Evolutionary conservation across 2,113 vertebrate genomes (phyloP).

Genomic region (Salvelinus alpinus): DNA sequence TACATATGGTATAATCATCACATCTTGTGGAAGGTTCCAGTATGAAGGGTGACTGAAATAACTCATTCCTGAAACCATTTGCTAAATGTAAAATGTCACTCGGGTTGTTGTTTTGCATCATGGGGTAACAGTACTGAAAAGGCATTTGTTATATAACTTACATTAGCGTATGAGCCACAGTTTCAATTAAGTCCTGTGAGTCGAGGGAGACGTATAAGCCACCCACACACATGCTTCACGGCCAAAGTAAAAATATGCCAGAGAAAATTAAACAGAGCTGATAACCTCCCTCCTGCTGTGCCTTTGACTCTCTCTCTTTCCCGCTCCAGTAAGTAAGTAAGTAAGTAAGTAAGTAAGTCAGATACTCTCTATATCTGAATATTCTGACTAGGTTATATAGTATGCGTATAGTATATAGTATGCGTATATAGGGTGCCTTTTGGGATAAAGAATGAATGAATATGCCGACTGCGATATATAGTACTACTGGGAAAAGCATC

Average conservation of each 20-base stretch:
- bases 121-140: neutral
- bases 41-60: no score
- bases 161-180: neutral
- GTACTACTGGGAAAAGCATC: neutral
- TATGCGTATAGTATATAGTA: no score
- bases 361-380: no score
- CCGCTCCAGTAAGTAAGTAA: no score
- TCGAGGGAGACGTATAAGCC: neutral
- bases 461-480: neutral
- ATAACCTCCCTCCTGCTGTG: neutral
- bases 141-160: neutral
- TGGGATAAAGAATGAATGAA: no score
- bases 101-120: no score
- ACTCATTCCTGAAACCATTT: no score
- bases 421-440: no score
- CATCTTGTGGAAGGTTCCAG: no score
- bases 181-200: neutral
- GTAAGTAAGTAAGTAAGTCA: no score
- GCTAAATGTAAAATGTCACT: no score
- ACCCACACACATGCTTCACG: neutral
- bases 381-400: neutral
- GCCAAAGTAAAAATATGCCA: conserved; percentile 3
- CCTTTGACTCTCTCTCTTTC: neutral
- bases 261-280: conserved; percentile 7
- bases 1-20: no score